Evolutionary conservation across 2,888 invertebrate genomes (phyloP), one percentile per base, ranked within the genome.

Genomic region (Masnerella sp.): DNA sequence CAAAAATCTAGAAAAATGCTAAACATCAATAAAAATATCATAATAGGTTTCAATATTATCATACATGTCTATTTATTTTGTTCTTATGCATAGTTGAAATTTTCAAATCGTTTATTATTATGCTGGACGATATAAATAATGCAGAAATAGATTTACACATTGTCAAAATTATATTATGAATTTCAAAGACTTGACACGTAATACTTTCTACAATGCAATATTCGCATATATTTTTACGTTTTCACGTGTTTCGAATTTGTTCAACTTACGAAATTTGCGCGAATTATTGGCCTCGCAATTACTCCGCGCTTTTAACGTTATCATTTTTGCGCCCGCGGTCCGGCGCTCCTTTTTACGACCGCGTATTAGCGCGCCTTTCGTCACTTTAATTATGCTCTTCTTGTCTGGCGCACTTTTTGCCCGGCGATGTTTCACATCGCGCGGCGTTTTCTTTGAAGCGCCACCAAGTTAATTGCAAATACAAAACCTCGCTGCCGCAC

Each of bases 401-500:
- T 62, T 70, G 40, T 71, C 58, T 71, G 58, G 15, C 43, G 54
- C 58, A 58, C 49, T 64, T 71, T 71, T 71, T 64, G 40, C 45
- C 38, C 30, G 28, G 49, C 54, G 64, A 56, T 71, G 51, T 65
- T 65, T 59, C 64, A 52, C 40, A 64, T 71, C 59, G 45, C 59
- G 59, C 45, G 51, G 40, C 43, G 42, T 65, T 64, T 71, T 71
- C 71, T 71, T 71, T 71, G 64, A 64, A 64, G 58, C 52, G 47
- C 47, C 45, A 49, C 47, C 54, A 61, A 72, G 65, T 65, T 72
- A 67, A 72, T 72, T 67, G 54, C 61, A 67, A 65, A 72, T 72
- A 72, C 72, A 72, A 72, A 72, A 72, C 72, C 65, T 42, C 59
- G 40, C 65, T 72, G 34, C 65, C 72, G 30, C 72, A 67, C 65